Percentiles rank a stretch among this genome's conserved stretches.
Evolutionary conservation across 1,140 invertebrate genomes (phyloP).

Genomic region (Sycophila sp.): DNA sequence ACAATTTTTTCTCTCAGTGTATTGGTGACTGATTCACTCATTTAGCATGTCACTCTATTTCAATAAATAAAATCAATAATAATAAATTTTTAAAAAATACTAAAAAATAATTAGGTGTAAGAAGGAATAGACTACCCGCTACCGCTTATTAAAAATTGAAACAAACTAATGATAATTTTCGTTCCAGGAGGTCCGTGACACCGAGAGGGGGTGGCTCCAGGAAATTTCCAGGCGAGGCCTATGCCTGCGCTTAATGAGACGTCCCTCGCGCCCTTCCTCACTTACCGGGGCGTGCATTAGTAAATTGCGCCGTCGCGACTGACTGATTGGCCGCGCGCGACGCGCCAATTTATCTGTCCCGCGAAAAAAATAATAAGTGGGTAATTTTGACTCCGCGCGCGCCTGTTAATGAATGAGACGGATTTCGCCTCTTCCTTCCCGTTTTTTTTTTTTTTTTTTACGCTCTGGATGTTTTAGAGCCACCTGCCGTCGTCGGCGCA

Average conservation of each 20-base stretch:
- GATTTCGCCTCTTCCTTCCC: constrained; percentile 10
- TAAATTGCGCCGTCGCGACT: constrained; percentile 50
- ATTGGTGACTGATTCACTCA: too few species aligned
- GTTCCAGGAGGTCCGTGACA: too few species aligned
- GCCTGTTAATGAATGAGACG: constrained; percentile 25
- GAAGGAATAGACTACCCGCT: too few species aligned
- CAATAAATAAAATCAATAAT: too few species aligned
- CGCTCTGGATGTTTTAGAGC: not conserved
- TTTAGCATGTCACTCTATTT: too few species aligned
- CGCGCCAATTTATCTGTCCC: constrained; percentile 33
- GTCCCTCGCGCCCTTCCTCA: constrained; percentile 9
- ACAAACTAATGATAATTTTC: too few species aligned
- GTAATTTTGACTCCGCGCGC: not conserved
- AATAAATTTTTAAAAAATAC: too few species aligned
- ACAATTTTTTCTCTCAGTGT: too few species aligned
- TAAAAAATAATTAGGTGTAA: too few species aligned
- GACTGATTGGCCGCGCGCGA: constrained; percentile 45
- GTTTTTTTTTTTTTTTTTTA: constrained; percentile 3
- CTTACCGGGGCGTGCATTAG: constrained; percentile 44
- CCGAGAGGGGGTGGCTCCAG: constrained; percentile 20
- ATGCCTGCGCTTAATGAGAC: constrained; percentile 48
- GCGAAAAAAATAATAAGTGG: constrained; percentile 11
- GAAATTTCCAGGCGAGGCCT: too few species aligned
- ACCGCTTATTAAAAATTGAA: too few species aligned
- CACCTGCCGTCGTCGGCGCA: not conserved